A percentile compares a stretch with the other conserved stretches of the same genome.
phyloP scores from a whole-genome alignment of 2,888 invertebrate genomes.

The Noctuana brunneofusca region DNA sequence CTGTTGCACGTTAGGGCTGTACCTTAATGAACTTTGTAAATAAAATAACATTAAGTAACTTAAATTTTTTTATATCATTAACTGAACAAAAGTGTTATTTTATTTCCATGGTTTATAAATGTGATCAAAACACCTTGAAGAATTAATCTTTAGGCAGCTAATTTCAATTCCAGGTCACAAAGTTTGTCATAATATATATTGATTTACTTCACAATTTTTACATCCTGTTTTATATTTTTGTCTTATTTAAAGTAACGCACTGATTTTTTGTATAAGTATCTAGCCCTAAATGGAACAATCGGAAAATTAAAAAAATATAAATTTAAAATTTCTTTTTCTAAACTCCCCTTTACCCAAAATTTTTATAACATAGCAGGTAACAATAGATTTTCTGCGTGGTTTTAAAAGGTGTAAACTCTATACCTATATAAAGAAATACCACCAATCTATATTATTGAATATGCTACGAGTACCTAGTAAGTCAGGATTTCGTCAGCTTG shows the following conservation, averaged over 20 bases:
- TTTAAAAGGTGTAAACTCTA: too few relatives aligned
- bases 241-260: conserved; percentile 69
- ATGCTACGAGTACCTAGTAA: too few relatives aligned
- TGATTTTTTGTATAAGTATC: conserved; percentile 68
- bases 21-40: neutral
- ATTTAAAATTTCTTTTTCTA: conserved; percentile 38
- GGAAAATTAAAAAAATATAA: conserved; percentile 62
- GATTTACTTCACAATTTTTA: conserved; percentile 55
- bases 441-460: too few relatives aligned
- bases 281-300: conserved; percentile 61
- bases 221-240: conserved; percentile 58
- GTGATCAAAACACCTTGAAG: conserved; percentile 2
- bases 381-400: too few relatives aligned
- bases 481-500: neutral
- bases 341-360: neutral
- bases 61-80: neutral
- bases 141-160: conserved; percentile 37
- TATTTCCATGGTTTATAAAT: conserved; percentile 20
- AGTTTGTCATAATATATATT: conserved; percentile 47
- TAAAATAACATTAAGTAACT: conserved; percentile 15
- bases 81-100: conserved; percentile 16
- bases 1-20: conserved; percentile 23
- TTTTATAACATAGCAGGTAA: too few relatives aligned
- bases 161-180: conserved; percentile 57
- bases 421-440: too few relatives aligned